phyloP scores from a whole-genome alignment of 2,888 invertebrate genomes.

The Coelopa pilipes region DNA sequence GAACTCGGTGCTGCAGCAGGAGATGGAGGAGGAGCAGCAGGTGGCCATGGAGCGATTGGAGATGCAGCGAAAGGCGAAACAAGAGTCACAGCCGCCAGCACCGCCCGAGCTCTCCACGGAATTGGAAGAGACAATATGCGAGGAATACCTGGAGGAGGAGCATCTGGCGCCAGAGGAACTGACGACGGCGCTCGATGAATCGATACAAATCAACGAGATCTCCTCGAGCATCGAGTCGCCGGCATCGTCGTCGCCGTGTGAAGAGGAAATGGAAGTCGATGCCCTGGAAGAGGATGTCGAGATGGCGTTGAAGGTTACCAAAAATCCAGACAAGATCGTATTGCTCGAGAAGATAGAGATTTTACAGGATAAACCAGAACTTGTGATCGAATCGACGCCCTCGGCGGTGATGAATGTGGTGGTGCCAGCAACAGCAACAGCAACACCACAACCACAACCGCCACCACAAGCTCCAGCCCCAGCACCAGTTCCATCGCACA shows the following conservation, averaged over 20 bases:
- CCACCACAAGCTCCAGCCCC: constrained; percentile 4
- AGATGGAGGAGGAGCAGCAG: constrained; percentile 59
- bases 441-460: background rate
- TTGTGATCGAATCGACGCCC: background rate
- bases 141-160: constrained; percentile 39
- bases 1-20: constrained; percentile 59
- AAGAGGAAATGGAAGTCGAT: constrained; percentile 43
- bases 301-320: too few species aligned
- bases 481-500: too few species aligned
- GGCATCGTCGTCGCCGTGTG: constrained; percentile 7
- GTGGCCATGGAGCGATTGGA: constrained; percentile 56
- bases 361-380: constrained; percentile 34
- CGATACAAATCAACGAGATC: constrained; percentile 76
- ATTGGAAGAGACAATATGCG: constrained; percentile 32
- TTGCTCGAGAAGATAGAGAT: constrained; percentile 46
- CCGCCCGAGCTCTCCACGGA: background rate
- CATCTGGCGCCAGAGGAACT: background rate
- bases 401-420: background rate
- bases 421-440: constrained; percentile 32
- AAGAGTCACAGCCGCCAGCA: background rate
- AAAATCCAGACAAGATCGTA: constrained; percentile 16
- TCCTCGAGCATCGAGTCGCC: constrained; percentile 70
- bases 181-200: constrained; percentile 56
- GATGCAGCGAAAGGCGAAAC: constrained; percentile 41
- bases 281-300: background rate